Conservation (phyloP, 1,140 invertebrate species). For the Steinernema feltiae region DNA sequence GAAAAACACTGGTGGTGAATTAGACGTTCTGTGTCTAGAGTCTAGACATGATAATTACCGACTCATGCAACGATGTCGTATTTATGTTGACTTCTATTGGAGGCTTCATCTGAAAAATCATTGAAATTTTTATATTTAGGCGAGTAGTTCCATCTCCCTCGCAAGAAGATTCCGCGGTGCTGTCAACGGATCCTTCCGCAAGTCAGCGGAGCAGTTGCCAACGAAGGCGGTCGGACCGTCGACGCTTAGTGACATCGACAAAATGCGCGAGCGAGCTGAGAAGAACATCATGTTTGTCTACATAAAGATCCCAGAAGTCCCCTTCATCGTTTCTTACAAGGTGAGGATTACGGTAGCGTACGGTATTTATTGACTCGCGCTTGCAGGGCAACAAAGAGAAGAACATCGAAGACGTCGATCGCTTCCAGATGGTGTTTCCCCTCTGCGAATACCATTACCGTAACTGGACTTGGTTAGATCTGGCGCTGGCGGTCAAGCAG, state of each 20-base stretch:
- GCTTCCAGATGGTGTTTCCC: constrained; percentile 84
- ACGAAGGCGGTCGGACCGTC: background rate
- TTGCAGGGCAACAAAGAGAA: constrained; percentile 97
- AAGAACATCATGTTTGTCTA: constrained; percentile 98
- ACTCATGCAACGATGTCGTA: too few species aligned
- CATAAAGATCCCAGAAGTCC: constrained; percentile 91
- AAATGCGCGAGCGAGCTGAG: constrained; percentile 95
- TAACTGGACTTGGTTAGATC: constrained; percentile 99
- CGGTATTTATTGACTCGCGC: too few species aligned
- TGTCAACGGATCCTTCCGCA: constrained; percentile 37
- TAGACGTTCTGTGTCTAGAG: too few species aligned
- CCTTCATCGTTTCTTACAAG: constrained; percentile 86
- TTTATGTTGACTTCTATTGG: too few species aligned
- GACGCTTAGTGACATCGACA: constrained; percentile 79
- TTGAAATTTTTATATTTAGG: constrained; percentile 9
- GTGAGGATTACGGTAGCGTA: constrained; percentile 40
- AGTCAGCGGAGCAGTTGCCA: constrained; percentile 15
- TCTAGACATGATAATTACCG: too few species aligned
- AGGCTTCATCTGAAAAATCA: too few species aligned
- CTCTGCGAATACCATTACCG: constrained; percentile 96
- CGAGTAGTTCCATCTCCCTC: constrained; percentile 32
- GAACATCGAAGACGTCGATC: constrained; percentile 88
- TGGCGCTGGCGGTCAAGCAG: constrained; percentile 86
- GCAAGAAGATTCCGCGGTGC: constrained; percentile 35
- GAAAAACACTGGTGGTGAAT: too few species aligned